Percentiles rank a stretch among this genome's conserved stretches.
Evolutionary conservation across 2,113 vertebrate species (phyloP).

Genomic region (Galemys pyrenaicus): DNA sequence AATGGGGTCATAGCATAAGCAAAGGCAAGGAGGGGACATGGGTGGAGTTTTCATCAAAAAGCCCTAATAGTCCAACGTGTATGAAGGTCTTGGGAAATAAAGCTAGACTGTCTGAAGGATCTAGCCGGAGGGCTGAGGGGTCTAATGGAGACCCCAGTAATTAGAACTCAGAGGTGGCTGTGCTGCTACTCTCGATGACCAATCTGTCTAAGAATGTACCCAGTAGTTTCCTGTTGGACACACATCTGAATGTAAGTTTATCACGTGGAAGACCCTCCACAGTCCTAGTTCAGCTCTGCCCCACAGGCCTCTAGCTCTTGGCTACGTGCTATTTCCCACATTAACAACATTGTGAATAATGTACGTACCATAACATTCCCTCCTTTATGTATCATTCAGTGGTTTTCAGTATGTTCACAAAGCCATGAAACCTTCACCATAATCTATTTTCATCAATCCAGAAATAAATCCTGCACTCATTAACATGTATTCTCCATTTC

Average conservation of each 20-base stretch:
- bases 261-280: not conserved
- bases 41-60: slow-evolving; percentile 1
- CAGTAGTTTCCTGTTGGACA: not conserved
- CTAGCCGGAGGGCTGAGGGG: not conserved
- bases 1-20: not conserved
- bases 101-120: not conserved
- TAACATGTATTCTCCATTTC: not conserved
- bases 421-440: not conserved
- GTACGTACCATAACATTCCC: not conserved
- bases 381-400: not conserved
- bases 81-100: not conserved
- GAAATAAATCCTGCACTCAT: not conserved
- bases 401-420: not conserved
- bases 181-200: not conserved
- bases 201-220: not conserved
- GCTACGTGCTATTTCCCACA: not conserved
- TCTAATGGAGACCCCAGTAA: not conserved
- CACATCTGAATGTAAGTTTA: not conserved
- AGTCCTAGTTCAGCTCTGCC: not conserved
- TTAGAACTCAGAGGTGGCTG: not conserved
- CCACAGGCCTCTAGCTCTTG: slow-evolving; percentile 9
- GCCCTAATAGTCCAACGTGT: not conserved
- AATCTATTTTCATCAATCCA: not conserved
- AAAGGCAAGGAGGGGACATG: not conserved
- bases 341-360: not conserved